Conservation (phyloP, 2,797 vertebrate species). For the Lutjanus argentimaculatus region DNA sequence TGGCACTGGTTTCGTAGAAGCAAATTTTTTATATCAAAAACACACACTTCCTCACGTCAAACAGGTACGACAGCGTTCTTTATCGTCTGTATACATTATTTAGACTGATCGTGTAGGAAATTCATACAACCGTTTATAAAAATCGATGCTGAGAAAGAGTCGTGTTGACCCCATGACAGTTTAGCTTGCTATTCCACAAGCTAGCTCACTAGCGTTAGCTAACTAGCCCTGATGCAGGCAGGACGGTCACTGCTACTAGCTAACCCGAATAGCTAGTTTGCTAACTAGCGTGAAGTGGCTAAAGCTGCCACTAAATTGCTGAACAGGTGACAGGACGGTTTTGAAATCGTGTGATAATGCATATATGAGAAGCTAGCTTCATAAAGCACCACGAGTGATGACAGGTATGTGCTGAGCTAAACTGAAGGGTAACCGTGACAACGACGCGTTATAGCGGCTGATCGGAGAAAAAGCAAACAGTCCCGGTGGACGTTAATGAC, state of each 20-base stretch:
- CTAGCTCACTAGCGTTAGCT: conserved; percentile 61
- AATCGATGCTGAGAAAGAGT: conserved; percentile 37
- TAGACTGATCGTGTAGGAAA: neutral
- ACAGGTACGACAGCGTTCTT: conserved; percentile 75
- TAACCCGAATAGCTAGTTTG: conserved; percentile 42
- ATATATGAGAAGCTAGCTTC: too few species aligned
- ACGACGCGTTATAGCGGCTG: neutral
- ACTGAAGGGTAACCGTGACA: conserved; percentile 21
- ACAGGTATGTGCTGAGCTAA: neutral
- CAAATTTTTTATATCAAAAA: conserved; percentile 40
- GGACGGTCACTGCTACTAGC: conserved; percentile 27
- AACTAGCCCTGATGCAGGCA: conserved; percentile 24
- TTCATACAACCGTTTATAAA: neutral
- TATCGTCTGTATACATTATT: neutral
- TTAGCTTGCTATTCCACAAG: conserved; percentile 58
- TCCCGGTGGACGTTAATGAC: neutral
- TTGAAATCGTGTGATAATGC: neutral
- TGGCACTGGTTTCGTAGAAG: conserved; percentile 60
- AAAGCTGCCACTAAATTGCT: neutral
- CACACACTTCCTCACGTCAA: conserved; percentile 38
- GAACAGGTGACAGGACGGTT: neutral
- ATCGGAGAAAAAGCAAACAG: neutral
- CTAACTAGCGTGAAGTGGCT: conserved; percentile 15
- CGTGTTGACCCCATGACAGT: conserved; percentile 66
- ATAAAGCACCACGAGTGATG: neutral